A percentile compares a stretch with the other conserved stretches of the same genome.
phyloP scores from a whole-genome alignment of 2,113 vertebrate species.

The Hypanus sabinus region DNA sequence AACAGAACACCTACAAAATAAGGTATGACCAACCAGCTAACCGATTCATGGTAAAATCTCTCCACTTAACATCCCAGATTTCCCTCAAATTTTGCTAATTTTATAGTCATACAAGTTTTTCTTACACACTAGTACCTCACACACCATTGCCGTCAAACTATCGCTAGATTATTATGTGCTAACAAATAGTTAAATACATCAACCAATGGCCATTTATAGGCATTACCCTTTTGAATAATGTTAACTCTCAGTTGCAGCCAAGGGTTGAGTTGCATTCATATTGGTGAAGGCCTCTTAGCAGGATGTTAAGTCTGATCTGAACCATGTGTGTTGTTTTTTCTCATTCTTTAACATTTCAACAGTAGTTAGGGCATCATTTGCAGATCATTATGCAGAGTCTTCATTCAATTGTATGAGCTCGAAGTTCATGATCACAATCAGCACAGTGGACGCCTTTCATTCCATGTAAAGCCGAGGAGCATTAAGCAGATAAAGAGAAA shows the following conservation, averaged over 20 bases:
- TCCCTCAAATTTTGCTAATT: neutral
- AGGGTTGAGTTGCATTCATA: conserved; percentile 13
- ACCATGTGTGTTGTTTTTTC: neutral
- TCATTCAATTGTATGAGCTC: neutral
- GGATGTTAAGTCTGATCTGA: conserved; percentile 2
- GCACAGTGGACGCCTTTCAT: neutral
- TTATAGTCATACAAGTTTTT: neutral
- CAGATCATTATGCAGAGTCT: neutral
- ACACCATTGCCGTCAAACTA: neutral
- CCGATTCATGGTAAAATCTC: neutral
- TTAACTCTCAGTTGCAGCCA: neutral
- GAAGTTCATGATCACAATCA: neutral
- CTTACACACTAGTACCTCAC: neutral
- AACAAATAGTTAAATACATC: neutral
- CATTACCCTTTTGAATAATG: neutral
- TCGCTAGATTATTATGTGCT: too few species aligned
- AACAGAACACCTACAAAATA: too few species aligned
- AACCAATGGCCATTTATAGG: neutral
- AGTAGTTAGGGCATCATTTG: neutral
- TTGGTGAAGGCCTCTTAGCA: neutral
- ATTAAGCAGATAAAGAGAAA: conserved; percentile 1
- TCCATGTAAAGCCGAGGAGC: neutral
- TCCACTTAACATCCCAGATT: neutral
- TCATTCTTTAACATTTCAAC: neutral
- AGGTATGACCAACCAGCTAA: neutral